Evolutionary conservation across 1,140 invertebrate species (phyloP), one percentile per base, ranked within the genome.

Genomic region (Argopecten irradians): DNA sequence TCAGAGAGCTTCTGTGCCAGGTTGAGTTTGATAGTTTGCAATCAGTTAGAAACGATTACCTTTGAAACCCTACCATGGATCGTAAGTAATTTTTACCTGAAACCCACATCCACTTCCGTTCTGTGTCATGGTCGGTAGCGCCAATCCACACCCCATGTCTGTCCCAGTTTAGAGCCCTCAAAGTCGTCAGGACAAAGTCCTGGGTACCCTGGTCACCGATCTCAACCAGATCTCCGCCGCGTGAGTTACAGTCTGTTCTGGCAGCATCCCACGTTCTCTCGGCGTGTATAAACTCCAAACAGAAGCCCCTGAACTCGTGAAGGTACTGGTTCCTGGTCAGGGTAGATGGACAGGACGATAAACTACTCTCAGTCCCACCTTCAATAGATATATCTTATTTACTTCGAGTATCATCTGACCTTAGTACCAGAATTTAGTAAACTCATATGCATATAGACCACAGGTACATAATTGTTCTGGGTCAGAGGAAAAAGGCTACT

Each of bases 61-160:
- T n/a, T n/a, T n/a, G n/a, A n/a, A n/a, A n/a, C n/a, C n/a, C n/a
- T n/a, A n/a, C n/a, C n/a, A n/a, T n/a, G n/a, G n/a, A n/a, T n/a
- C n/a, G n/a, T n/a, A n/a, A n/a, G n/a, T n/a, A n/a, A n/a, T n/a
- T n/a, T n/a, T n/a, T 71, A 71, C 55, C 55, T 71, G 55, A 28
- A n/a, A 71, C 55, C 55, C 55, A 71, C 55, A 71, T 71, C 55
- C 55, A 71, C 55, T 71, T 71, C n/a, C 28, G 14, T 71, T 71
- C 55, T n/a, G 28, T n/a, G 16, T 71, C 55, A 28, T 71, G 22
- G 55, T 71, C 55, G 8, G 55, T 71, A 11, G 55, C 55, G 2
- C 55, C 55, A 28, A 71, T 71, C 55, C 55, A 71, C 22, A 71
- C 55, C 1, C 55, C 55, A n/a, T 71, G 55, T 71, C 55, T 71